Percentiles rank a stretch among this genome's conserved stretches.
These are phyloP conservation scores for Theonella swinhoei DNA, from an alignment of 37 sponge, comb jelly and placozoan species.

Conservation along the genomic window DNA sequence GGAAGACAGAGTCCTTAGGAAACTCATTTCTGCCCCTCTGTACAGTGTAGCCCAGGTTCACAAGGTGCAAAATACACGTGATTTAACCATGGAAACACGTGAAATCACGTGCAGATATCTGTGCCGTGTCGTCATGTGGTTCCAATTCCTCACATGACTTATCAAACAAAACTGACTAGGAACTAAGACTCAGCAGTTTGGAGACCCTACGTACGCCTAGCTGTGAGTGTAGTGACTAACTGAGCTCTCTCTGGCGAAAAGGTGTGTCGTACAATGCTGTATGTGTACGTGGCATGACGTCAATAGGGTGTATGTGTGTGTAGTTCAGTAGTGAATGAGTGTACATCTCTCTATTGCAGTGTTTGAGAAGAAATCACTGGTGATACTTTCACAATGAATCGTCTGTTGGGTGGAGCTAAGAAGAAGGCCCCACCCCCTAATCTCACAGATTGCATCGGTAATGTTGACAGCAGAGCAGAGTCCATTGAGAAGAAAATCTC, in stretches of 20 bases:
- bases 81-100: neutral
- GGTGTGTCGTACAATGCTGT: too few species aligned
- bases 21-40: neutral
- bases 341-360: neutral
- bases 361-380: neutral
- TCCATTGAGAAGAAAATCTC: constrained; percentile 98
- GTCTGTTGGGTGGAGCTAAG: constrained; percentile 87
- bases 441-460: constrained; percentile 88
- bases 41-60: neutral
- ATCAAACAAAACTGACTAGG: neutral
- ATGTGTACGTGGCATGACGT: neutral
- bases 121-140: neutral
- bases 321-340: neutral
- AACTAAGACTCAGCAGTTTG: neutral
- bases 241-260: too few species aligned
- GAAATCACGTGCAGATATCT: neutral
- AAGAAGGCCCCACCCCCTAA: constrained; percentile 95
- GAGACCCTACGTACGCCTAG: neutral
- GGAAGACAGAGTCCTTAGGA: neutral
- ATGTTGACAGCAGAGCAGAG: constrained; percentile 91
- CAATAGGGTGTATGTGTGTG: too few species aligned
- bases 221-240: too few species aligned
- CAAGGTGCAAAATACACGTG: neutral
- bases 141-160: neutral
- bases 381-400: constrained; percentile 90